These are phyloP conservation scores for Microctenopoma steveboyesi DNA, from an alignment of 2,797 vertebrate species.

Conservation along the genomic window DNA sequence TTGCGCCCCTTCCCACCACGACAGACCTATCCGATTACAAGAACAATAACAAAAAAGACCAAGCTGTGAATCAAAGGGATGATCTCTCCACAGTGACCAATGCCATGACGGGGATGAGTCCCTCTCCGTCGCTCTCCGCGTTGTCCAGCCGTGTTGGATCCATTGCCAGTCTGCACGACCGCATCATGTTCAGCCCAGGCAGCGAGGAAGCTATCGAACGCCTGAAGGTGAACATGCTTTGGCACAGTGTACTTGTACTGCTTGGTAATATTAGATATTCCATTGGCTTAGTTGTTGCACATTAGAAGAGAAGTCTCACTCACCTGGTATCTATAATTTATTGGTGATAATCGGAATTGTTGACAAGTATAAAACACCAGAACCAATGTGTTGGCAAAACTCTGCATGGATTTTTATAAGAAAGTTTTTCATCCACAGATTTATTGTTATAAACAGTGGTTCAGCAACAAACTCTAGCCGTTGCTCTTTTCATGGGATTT, in stretches of 20 bases:
- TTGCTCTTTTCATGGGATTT: constrained; percentile 5
- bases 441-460: no score
- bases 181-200: constrained; percentile 95
- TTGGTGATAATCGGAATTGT: no score
- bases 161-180: constrained; percentile 94
- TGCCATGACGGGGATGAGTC: constrained; percentile 95
- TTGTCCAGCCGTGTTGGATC: constrained; percentile 95
- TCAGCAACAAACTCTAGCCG: background rate
- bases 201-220: constrained; percentile 97
- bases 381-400: no score
- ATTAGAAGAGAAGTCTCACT: background rate
- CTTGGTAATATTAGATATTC: background rate
- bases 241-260: background rate
- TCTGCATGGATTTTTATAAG: no score
- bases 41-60: constrained; percentile 89
- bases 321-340: background rate
- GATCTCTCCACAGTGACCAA: constrained; percentile 99
- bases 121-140: constrained; percentile 93
- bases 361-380: no score
- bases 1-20: constrained; percentile 38
- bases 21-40: constrained; percentile 90
- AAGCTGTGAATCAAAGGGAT: constrained; percentile 90
- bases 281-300: background rate
- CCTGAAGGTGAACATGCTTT: constrained; percentile 88
- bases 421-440: no score